phyloP scores from a whole-genome alignment of 2,888 invertebrate species.

The Petrolisthes manimaculis region DNA sequence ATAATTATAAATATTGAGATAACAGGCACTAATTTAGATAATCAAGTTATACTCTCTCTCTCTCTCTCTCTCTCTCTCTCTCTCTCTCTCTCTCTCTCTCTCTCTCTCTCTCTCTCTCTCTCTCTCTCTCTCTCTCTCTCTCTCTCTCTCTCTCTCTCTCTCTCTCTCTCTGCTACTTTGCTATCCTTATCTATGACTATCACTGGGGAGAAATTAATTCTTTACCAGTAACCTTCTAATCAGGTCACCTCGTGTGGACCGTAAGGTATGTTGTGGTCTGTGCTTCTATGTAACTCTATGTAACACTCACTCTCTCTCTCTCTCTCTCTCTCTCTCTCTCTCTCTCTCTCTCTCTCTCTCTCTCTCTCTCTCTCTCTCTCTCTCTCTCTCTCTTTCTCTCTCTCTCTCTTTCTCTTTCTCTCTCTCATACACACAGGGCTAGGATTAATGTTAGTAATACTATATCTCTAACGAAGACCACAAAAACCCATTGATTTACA shows the following conservation, averaged over 20 bases:
- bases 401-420: slow-evolving; percentile 25
- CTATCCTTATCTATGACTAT: no score
- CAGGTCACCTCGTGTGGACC: no score
- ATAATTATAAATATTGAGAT: no score
- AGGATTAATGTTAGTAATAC: no score
- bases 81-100: slow-evolving; percentile 20
- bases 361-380: slow-evolving; percentile 20
- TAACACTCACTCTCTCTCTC: slow-evolving; percentile 19
- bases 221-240: no score
- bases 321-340: slow-evolving; percentile 11
- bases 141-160: background rate
- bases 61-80: slow-evolving; percentile 12
- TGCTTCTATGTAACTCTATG: no score
- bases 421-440: background rate
- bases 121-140: slow-evolving; percentile 8
- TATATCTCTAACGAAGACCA: no score
- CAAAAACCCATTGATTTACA: no score
- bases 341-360: slow-evolving; percentile 20
- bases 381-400: slow-evolving; percentile 24
- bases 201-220: no score
- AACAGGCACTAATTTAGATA: background rate
- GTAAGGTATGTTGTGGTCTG: no score
- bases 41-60: background rate
- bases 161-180: background rate
- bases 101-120: slow-evolving; percentile 33